Evolutionary conservation across 2,113 vertebrate genomes (phyloP), one percentile per base, ranked within the genome.

Genomic region (Barbus barbus): DNA sequence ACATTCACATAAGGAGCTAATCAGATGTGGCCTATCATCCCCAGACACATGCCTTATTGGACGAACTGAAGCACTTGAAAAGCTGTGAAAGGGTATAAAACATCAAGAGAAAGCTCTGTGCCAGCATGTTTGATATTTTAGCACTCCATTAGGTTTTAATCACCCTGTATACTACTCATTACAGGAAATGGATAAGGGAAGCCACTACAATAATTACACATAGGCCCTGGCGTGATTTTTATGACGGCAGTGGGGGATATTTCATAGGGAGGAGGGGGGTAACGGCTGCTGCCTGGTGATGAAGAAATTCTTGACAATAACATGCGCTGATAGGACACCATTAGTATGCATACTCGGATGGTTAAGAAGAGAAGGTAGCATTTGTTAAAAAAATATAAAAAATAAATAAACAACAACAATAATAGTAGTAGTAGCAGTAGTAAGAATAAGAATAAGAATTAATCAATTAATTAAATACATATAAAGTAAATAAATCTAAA

Each of bases 111-210:
- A 86, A 87, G 89, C 78, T 33, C 9, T 80, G 41, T 13, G 65
- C 86, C n/a, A 38, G 84, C 87, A 87, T 81, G 84, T 88, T 79
- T 83, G 84, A 73, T 84, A 81, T 72, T 91, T 81, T 63, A 86
- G 87, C 88, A 90, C 87, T 69, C 86, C 88, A 89, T 89, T 92
- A 89, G 91, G 87, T 91, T 92, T 92, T 93, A 93, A 93, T 93
- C 90, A 86, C 76, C 87, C 77, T 74, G 91, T 87, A 88, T 92
- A 92, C 89, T 81, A 85, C 88, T 78, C 90, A 92, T 93, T 92
- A 93, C 91, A 89, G 89, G 86, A 90, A 91, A 92, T 92, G 90
- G 83, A 93, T 92, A 90, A 87, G 83, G 88, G 87, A 87, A 83
- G 86, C 87, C 78, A 80, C 89, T 86, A 87, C 90, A 89, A 91